phyloP scores from a whole-genome alignment of 2,797 vertebrate species.

The Pangasius macronema region DNA sequence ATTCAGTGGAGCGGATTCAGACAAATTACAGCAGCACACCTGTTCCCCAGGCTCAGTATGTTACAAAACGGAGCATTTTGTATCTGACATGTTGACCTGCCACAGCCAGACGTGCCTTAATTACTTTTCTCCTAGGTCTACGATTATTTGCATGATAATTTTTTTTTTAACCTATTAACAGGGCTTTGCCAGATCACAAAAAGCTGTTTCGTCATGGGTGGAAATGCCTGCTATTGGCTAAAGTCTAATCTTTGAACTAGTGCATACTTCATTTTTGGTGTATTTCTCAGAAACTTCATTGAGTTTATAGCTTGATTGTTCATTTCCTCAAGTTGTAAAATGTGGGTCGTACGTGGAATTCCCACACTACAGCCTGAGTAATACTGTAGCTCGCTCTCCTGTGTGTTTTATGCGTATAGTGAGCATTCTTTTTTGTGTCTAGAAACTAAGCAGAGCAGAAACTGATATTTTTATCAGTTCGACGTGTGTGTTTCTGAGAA shows the following conservation, averaged over 20 bases:
- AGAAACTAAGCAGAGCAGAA: neutral
- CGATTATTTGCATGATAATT: slow-evolving; percentile 57
- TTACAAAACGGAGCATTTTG: slow-evolving; percentile 61
- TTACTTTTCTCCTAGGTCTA: slow-evolving; percentile 54
- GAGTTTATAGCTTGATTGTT: neutral
- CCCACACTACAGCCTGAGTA: slow-evolving; percentile 18
- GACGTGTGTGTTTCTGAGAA: slow-evolving; percentile 38
- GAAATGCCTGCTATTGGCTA: slow-evolving; percentile 19
- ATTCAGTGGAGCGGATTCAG: slow-evolving; percentile 55
- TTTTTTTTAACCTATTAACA: slow-evolving; percentile 39
- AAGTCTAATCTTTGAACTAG: neutral
- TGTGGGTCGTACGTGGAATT: slow-evolving; percentile 9
- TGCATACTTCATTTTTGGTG: no score
- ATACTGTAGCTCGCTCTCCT: neutral
- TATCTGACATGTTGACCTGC: slow-evolving; percentile 62
- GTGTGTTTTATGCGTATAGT: neutral
- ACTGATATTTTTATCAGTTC: slow-evolving; percentile 25
- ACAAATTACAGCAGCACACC: slow-evolving; percentile 60
- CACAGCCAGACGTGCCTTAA: slow-evolving; percentile 58
- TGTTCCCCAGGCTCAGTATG: slow-evolving; percentile 52
- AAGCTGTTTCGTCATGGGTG: slow-evolving; percentile 16
- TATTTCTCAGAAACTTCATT: slow-evolving; percentile 2
- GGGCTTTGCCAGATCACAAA: neutral
- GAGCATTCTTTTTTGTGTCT: neutral
- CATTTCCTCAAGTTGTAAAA: slow-evolving; percentile 6